Evolutionary conservation across 2,797 vertebrate genomes (phyloP), one percentile per base, ranked within the genome.

Genomic region (Monodelphis domestica): DNA sequence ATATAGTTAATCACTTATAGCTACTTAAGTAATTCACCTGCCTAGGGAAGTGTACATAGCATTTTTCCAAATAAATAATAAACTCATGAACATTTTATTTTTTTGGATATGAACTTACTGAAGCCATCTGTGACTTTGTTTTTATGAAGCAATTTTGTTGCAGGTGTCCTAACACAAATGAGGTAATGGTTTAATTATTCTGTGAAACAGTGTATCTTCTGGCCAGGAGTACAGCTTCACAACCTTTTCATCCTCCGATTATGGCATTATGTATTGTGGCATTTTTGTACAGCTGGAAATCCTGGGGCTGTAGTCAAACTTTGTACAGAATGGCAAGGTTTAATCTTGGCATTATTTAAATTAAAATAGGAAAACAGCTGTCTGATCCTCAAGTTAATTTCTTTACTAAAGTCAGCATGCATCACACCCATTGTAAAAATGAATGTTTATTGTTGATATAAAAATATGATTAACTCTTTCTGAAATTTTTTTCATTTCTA

Each of bases 91-190:
- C 95, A 96, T 98, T 93, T 84, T 45, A 10, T 30, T 90, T 96
- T 94, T 94, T 94, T 96, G 95, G 78, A 70, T 88, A 95, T 30
- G 5, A 1, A 12, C 59, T 94, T 93, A 89, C 88, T 11, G 0
- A 21, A 95, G 90, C 91, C 95, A 89, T 96, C 96, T 94, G 96
- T 93, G 92, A 90, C 30, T 84, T 50, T 95, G 94, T 94, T 54
- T 93, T 70, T 57, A 38, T 93, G 95, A 96, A 95, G 97, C 96
- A 94, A 55, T 97, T 96, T 92, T 84, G 90, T 70, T 93, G 15
- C 97, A 97, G 91, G 94, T 98, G 92, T 96, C 96, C 84, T 78
- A 6, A 33, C n/a, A 94, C 92, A 89, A 97, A 91, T 95, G 92
- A 95, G 24, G 89, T 92, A 91, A 14, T 93, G 54, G 55, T 95